These are phyloP conservation scores for Gila robusta DNA, from an alignment of 2,797 vertebrate species.

Conservation along the genomic window DNA sequence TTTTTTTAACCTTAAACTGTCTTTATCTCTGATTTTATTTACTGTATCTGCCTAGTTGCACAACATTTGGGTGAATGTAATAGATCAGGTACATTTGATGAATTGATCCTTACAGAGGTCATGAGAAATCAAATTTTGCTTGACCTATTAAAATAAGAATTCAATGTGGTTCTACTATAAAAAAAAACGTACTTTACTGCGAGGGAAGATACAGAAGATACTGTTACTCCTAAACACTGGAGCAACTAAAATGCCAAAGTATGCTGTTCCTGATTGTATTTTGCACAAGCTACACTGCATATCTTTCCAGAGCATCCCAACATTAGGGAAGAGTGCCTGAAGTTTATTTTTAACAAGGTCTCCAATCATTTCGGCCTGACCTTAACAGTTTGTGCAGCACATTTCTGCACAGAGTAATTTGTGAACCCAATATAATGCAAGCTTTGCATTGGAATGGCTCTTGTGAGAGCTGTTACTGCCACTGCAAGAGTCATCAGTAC, in stretches of 20 bases:
- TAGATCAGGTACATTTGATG: background rate
- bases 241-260: background rate
- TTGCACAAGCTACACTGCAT: background rate
- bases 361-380: background rate
- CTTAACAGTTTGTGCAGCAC: slow-evolving; percentile 10
- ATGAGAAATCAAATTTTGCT: background rate
- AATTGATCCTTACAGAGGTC: background rate
- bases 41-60: background rate
- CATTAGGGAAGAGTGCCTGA: background rate
- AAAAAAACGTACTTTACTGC: too few relatives aligned
- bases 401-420: slow-evolving; percentile 18
- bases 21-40: background rate
- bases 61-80: background rate
- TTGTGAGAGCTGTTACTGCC: slow-evolving; percentile 27
- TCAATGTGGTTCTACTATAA: background rate
- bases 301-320: background rate
- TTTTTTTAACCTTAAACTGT: background rate
- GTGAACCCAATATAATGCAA: background rate
- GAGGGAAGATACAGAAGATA: background rate
- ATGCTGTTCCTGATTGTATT: background rate
- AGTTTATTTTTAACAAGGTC: slow-evolving; percentile 38
- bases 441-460: background rate
- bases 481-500: slow-evolving; percentile 6
- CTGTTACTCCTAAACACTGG: background rate
- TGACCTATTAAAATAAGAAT: background rate